These are phyloP conservation scores for Tetragonula carbonaria DNA, from an alignment of 2,888 invertebrate genomes.

Conservation along the genomic window DNA sequence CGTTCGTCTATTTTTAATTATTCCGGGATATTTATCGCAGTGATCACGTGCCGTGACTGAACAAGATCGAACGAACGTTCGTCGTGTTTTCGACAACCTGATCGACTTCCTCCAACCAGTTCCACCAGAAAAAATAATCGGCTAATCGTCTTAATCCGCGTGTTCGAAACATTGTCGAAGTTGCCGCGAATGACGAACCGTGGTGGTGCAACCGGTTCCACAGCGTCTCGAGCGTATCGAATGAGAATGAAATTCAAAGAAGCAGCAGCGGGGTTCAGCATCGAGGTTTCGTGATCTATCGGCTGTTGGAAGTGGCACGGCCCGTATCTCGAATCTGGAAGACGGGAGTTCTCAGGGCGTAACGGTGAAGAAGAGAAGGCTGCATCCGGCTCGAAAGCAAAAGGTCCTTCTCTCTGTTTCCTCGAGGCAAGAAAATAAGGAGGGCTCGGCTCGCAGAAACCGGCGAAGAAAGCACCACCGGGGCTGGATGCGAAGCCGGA, in stretches of 20 bases:
- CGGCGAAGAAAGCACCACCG: constrained; percentile 35
- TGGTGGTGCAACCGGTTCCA: neutral
- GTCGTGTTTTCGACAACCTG: neutral
- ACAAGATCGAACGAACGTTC: neutral
- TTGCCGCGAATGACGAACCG: neutral
- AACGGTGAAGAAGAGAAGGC: constrained; percentile 24
- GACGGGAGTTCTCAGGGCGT: constrained; percentile 29
- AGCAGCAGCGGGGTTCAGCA: constrained; percentile 5
- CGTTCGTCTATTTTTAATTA: no score
- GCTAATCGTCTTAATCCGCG: neutral
- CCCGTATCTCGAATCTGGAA: constrained; percentile 48
- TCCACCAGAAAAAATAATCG: neutral
- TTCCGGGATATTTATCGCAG: no score
- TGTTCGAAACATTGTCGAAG: neutral
- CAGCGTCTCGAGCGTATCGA: neutral
- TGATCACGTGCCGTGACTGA: no score
- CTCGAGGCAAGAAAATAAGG: constrained; percentile 57
- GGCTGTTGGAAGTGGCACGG: constrained; percentile 39
- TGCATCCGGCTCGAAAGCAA: constrained; percentile 56
- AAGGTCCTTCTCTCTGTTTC: constrained; percentile 51
- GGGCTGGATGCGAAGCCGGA: constrained; percentile 36
- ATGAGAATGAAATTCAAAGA: constrained; percentile 44
- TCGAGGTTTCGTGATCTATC: constrained; percentile 52
- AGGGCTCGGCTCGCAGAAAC: constrained; percentile 25
- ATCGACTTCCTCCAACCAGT: neutral